These are phyloP conservation scores for Micropterix aruncella DNA, from an alignment of 2,888 invertebrate genomes.

Conservation along the genomic window DNA sequence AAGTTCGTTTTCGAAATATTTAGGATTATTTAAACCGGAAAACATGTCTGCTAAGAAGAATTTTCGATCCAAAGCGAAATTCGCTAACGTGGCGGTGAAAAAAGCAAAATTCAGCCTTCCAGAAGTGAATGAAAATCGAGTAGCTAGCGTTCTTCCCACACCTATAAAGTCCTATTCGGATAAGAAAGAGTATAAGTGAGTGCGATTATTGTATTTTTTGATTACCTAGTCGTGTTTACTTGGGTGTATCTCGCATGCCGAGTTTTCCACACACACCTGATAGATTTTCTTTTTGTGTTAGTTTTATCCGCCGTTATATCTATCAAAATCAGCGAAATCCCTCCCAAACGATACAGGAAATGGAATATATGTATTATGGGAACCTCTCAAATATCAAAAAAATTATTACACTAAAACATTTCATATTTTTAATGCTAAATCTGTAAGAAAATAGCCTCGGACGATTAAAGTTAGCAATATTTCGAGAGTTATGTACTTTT, in stretches of 20 bases:
- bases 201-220: conserved; percentile 9
- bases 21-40: no score
- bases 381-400: no score
- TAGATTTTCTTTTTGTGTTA: not conserved
- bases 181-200: conserved; percentile 62
- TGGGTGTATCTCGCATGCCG: not conserved
- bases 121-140: not conserved
- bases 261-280: not conserved
- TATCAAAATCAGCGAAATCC: no score
- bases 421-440: no score
- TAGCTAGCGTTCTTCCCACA: conserved; percentile 21
- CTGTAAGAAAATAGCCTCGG: no score
- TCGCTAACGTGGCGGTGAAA: not conserved
- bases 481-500: no score
- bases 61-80: not conserved
- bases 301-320: no score
- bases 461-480: no score
- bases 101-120: not conserved
- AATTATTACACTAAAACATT: no score
- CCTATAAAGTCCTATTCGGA: conserved; percentile 65
- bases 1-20: no score
- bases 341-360: no score
- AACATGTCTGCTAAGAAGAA: not conserved
- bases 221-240: conserved; percentile 1
- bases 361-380: no score